These are phyloP conservation scores for Mus musculus DNA, from an alignment of 2,113 vertebrate genomes.

Conservation along the genomic window GRCm39 chr16:31456001-31456500, in stretches of 20 bases:
- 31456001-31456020: neutral
- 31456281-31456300: neutral
- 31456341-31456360: neutral
- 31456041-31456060: neutral
- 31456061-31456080: neutral
- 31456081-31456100: neutral
- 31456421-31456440: neutral
- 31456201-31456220: neutral
- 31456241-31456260: neutral
- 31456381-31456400: neutral
- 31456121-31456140: neutral
- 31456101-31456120: neutral
- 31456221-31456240: slow-evolving; percentile 2
- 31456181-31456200: neutral
- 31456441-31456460: neutral
- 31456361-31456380: neutral
- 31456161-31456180: neutral
- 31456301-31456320: slow-evolving; percentile 18
- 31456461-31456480: neutral
- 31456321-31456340: neutral
- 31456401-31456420: neutral
- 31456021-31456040: neutral
- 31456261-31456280: neutral
- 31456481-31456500: neutral
- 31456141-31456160: neutral